phyloP scores from a whole-genome alignment of 2,113 vertebrate species.

The Poecilia latipinna region DNA sequence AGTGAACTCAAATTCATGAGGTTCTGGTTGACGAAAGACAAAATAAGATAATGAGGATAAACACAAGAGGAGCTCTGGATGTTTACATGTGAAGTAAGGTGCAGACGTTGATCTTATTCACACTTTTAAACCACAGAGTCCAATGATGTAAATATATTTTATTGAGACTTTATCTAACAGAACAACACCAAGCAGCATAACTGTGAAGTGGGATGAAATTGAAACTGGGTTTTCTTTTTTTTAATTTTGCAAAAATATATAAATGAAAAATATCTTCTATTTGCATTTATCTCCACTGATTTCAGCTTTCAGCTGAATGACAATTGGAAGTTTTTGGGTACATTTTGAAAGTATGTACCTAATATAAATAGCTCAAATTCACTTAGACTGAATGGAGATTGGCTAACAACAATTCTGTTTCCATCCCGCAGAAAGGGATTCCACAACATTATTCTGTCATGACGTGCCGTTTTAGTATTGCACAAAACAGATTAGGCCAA shows the following conservation, averaged over 20 bases:
- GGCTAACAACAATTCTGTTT: too few species aligned
- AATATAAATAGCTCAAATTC: neutral
- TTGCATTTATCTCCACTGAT: neutral
- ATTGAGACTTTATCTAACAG: neutral
- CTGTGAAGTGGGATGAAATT: neutral
- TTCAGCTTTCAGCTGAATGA: neutral
- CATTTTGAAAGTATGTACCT: too few species aligned
- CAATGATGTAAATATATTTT: neutral
- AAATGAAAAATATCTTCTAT: neutral
- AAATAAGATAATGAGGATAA: neutral
- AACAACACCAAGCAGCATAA: neutral
- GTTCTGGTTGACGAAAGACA: conserved; percentile 79
- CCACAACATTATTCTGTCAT: too few species aligned
- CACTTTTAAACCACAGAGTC: neutral
- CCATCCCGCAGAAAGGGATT: too few species aligned
- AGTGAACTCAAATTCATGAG: conserved; percentile 89
- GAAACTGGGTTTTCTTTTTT: too few species aligned
- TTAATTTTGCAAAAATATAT: neutral
- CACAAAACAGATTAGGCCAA: too few species aligned
- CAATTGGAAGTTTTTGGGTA: neutral
- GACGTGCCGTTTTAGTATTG: too few species aligned
- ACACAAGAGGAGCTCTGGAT: neutral
- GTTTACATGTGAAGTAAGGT: neutral
- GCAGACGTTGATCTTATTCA: neutral
- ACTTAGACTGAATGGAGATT: neutral